A percentile compares a stretch with the other conserved stretches of the same genome.
Evolutionary conservation across 2,888 invertebrate species (phyloP).

Genomic region (Ichneumon xanthorius): DNA sequence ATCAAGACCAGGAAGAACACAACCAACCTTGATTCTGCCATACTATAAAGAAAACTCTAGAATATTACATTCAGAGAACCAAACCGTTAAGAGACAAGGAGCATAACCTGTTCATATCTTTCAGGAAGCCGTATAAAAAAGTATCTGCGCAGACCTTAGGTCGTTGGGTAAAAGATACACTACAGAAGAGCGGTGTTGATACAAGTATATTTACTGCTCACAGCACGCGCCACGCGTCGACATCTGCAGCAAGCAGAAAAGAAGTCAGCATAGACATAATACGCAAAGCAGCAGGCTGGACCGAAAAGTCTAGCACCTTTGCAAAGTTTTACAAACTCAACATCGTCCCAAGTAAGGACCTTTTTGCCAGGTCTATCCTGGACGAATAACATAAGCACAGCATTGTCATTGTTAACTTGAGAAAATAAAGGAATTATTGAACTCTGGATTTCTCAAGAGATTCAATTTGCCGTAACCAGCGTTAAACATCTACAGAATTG

Average conservation of each 20-base stretch:
- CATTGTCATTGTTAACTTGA: no score
- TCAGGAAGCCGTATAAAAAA: neutral
- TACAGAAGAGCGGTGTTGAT: neutral
- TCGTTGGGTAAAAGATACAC: constrained; percentile 14
- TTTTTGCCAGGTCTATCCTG: no score
- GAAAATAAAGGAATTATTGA: no score
- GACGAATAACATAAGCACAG: no score
- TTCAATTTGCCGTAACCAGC: no score
- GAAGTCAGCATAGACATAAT: no score
- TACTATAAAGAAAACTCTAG: neutral
- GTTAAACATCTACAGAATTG: no score
- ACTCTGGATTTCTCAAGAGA: no score
- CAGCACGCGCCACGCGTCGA: constrained; percentile 26
- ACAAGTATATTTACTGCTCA: constrained; percentile 15
- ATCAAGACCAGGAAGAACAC: neutral
- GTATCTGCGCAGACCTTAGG: neutral
- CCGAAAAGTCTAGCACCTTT: no score
- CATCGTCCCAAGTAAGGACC: no score
- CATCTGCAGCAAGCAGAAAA: constrained; percentile 8
- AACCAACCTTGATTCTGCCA: neutral
- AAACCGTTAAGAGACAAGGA: neutral
- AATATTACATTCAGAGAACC: constrained; percentile 7
- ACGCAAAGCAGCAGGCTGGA: no score
- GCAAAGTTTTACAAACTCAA: no score
- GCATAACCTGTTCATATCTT: neutral